A percentile compares a stretch with the other conserved stretches of the same genome.
phyloP scores from a whole-genome alignment of 35 echinoderm and acorn worm genomes.

The Heliocidaris erythrogramma region DNA sequence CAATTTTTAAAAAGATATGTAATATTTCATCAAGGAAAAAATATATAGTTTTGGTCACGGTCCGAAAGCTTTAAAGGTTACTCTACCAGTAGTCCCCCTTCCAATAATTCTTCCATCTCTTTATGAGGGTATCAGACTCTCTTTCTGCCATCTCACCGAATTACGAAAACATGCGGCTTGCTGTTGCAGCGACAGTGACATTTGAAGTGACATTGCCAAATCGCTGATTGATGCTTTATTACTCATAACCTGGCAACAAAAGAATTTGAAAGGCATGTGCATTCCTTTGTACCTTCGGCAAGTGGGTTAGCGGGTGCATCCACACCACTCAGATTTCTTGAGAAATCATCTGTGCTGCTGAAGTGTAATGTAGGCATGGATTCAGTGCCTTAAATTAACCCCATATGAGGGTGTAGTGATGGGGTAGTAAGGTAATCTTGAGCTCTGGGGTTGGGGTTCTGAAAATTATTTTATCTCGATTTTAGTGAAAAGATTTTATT shows the following conservation, averaged over 20 bases:
- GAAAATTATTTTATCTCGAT: no score
- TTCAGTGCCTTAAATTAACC: no score
- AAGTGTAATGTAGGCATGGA: no score
- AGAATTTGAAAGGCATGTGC: background rate
- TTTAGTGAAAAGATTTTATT: no score
- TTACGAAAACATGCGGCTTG: background rate
- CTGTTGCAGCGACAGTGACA: background rate
- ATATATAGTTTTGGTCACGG: background rate
- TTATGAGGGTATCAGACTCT: background rate
- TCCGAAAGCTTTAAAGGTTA: background rate
- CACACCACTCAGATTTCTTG: conserved; percentile 1
- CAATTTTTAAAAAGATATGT: background rate
- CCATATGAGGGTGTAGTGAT: no score
- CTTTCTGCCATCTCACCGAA: background rate
- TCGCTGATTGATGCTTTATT: conserved; percentile 39
- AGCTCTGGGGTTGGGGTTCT: no score
- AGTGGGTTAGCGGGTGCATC: background rate
- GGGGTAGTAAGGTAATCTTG: no score
- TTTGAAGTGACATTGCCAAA: conserved; percentile 36
- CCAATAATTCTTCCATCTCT: background rate
- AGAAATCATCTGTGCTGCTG: background rate
- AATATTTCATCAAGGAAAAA: background rate
- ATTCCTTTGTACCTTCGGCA: conserved; percentile 15
- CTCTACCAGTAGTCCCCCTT: background rate
- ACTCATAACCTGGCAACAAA: conserved; percentile 31